Percentiles rank a stretch among this genome's conserved stretches.
These are phyloP conservation scores for Chloroclysta siterata DNA, from an alignment of 2,888 invertebrate genomes.

Conservation along the genomic window DNA sequence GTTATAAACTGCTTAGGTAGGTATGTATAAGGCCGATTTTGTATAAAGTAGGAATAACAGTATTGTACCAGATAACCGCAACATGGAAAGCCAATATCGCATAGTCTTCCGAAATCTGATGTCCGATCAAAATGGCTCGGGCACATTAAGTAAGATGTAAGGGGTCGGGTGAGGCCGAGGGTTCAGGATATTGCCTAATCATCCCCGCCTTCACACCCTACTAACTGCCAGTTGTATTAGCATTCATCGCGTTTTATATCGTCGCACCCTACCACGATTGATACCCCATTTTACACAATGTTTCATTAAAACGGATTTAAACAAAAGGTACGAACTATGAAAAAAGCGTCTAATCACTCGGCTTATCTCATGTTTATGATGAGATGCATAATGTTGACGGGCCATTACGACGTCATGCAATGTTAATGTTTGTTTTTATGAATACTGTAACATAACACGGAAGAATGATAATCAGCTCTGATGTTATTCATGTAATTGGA, in stretches of 20 bases:
- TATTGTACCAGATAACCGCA: constrained; percentile 46
- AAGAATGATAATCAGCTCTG: constrained; percentile 50
- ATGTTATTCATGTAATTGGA: constrained; percentile 78
- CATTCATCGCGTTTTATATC: constrained; percentile 75
- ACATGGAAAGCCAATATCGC: constrained; percentile 63
- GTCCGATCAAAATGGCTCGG: constrained; percentile 70
- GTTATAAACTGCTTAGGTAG: no score
- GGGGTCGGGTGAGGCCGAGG: constrained; percentile 69
- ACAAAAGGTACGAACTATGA: constrained; percentile 11
- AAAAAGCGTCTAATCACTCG: constrained; percentile 10
- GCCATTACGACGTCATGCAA: constrained; percentile 38
- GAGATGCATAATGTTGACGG: constrained; percentile 23
- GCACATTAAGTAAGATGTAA: constrained; percentile 80
- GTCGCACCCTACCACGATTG: constrained; percentile 59
- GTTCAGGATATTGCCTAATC: constrained; percentile 83
- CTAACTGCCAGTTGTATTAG: constrained; percentile 82
- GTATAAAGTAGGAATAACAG: constrained; percentile 4
- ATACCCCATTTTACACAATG: constrained; percentile 71
- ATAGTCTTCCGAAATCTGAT: constrained; percentile 68
- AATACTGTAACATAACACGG: constrained; percentile 31
- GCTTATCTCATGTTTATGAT: constrained; percentile 34
- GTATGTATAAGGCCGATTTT: no score
- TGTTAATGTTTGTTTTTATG: constrained; percentile 31
- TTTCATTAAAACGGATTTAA: constrained; percentile 61
- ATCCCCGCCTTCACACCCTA: constrained; percentile 81